Evolutionary conservation across 2,888 invertebrate species (phyloP).

Genomic region (Mactromeris polynyma): DNA sequence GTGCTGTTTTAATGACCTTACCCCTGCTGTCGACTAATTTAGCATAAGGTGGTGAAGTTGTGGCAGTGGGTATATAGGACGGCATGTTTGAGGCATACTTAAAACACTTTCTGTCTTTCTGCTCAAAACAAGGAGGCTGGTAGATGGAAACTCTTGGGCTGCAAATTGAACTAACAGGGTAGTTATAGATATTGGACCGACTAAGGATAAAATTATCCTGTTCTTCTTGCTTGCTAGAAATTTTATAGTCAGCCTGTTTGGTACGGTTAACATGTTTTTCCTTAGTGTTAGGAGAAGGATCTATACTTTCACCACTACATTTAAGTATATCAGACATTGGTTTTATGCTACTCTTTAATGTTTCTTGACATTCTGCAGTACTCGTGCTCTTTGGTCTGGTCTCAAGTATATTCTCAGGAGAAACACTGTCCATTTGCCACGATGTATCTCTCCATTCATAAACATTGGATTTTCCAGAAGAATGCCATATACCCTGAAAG

Average conservation of each 20-base stretch:
- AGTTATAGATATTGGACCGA: not conserved
- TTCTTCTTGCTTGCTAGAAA: not conserved
- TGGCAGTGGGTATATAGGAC: not conserved
- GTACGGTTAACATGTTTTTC: not conserved
- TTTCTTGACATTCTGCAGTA: not conserved
- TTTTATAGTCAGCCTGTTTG: not conserved
- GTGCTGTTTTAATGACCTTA: not conserved
- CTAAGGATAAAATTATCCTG: not conserved
- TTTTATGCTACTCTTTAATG: not conserved
- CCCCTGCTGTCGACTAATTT: not conserved
- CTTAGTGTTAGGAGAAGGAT: not conserved
- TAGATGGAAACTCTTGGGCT: not conserved
- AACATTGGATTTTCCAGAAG: constrained; percentile 32
- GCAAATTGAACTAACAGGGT: not conserved
- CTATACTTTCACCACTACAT: not conserved
- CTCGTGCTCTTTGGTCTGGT: constrained; percentile 53
- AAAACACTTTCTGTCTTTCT: not conserved
- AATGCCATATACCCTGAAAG: constrained; percentile 60
- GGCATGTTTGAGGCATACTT: constrained; percentile 3
- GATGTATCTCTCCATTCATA: constrained; percentile 50
- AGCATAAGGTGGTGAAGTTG: not conserved
- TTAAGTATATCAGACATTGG: constrained; percentile 31
- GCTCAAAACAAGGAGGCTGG: not conserved
- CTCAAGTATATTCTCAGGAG: constrained; percentile 73
- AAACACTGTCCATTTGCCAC: constrained; percentile 70